A percentile compares a stretch with the other conserved stretches of the same genome.
These are phyloP conservation scores for Sandelia bainsii DNA, from an alignment of 2,797 vertebrate species.

Conservation along the genomic window DNA sequence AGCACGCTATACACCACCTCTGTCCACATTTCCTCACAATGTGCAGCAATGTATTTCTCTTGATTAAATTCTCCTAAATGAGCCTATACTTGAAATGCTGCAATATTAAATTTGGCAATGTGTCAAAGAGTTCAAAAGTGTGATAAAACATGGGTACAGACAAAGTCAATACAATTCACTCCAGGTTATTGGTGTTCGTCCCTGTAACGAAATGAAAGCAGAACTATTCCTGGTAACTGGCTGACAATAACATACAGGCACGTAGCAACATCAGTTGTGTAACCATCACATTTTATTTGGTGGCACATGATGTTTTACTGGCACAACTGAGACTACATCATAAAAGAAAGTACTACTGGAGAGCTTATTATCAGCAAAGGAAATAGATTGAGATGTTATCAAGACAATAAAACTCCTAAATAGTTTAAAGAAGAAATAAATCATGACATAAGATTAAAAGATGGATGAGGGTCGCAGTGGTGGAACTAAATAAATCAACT, in stretches of 20 bases:
- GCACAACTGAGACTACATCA: background rate
- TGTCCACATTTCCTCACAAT: background rate
- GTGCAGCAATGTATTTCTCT: background rate
- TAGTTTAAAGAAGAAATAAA: slow-evolving; percentile 9
- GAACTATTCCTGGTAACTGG: background rate
- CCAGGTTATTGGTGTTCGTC: background rate
- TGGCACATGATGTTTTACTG: background rate
- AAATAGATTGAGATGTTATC: background rate
- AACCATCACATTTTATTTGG: slow-evolving; percentile 7
- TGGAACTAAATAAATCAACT: slow-evolving; percentile 11
- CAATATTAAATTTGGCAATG: background rate
- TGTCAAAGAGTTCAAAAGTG: slow-evolving; percentile 6
- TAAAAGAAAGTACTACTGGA: slow-evolving; percentile 8
- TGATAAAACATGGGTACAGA: background rate
- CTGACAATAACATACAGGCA: background rate
- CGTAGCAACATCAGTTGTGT: background rate
- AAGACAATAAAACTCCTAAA: slow-evolving; percentile 3
- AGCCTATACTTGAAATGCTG: slow-evolving; percentile 15
- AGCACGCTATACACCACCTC: background rate
- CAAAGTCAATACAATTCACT: slow-evolving; percentile 13
- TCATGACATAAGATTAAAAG: background rate
- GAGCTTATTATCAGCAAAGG: slow-evolving; percentile 1
- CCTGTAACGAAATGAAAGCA: slow-evolving; percentile 17
- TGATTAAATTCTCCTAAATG: background rate
- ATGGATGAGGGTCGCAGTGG: accelerated